Evolutionary conservation across 2,797 vertebrate genomes (phyloP).

Genomic region (Emydoidea blandingii): DNA sequence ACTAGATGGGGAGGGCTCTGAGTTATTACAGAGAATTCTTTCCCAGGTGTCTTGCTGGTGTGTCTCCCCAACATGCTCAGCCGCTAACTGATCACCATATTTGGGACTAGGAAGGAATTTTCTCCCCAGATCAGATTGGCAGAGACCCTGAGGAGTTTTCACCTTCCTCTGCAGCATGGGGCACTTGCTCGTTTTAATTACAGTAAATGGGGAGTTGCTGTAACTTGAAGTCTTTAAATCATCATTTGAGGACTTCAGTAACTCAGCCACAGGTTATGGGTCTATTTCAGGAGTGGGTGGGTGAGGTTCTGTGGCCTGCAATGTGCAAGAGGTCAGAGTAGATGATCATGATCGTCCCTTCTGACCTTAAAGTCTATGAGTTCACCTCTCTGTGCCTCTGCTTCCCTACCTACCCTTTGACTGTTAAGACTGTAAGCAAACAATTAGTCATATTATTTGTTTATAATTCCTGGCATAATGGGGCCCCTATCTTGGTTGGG

Average conservation of each 20-base stretch:
- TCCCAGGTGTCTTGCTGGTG: background rate
- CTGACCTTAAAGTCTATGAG: background rate
- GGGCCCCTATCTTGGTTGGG: background rate
- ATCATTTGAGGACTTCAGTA: background rate
- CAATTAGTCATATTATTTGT: background rate
- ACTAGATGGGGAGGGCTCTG: background rate
- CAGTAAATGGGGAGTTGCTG: background rate
- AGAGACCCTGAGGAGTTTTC: background rate
- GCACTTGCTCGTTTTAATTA: background rate
- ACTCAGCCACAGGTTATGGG: background rate
- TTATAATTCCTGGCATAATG: background rate
- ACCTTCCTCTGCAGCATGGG: background rate
- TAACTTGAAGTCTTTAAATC: background rate
- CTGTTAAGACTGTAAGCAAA: background rate
- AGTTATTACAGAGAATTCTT: background rate
- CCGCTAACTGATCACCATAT: background rate
- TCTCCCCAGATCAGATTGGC: background rate
- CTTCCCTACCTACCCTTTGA: fast-evolving
- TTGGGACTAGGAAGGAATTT: background rate
- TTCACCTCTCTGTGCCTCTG: fast-evolving
- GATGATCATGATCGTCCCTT: background rate
- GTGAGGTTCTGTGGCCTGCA: background rate
- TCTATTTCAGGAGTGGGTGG: background rate
- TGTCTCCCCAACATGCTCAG: background rate
- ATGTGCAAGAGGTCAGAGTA: background rate